Evolutionary conservation across 2,888 invertebrate genomes (phyloP).

Genomic region (Kryphioiulus occultus): DNA sequence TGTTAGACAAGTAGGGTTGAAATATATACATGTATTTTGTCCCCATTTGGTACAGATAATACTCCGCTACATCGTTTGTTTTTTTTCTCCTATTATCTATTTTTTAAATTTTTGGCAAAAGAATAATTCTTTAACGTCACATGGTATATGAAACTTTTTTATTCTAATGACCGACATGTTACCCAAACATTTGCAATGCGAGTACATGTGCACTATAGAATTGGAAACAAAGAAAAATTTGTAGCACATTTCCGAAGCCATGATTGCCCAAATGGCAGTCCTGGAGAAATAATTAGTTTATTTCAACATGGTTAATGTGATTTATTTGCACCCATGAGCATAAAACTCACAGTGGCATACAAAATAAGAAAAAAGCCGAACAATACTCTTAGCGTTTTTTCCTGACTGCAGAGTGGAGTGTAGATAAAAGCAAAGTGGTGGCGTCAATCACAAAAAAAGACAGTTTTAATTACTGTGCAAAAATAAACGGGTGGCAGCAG

Average conservation of each 20-base stretch:
- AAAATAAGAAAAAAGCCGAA: background rate
- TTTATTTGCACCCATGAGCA: constrained; percentile 36
- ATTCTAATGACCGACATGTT: background rate
- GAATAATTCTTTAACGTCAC: too few relatives aligned
- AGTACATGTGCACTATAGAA: background rate
- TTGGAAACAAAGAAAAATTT: background rate
- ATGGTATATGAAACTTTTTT: background rate
- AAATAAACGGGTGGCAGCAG: background rate
- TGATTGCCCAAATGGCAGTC: constrained; percentile 10
- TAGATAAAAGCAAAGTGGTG: constrained; percentile 32
- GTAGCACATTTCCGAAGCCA: background rate
- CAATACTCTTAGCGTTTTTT: constrained; percentile 9
- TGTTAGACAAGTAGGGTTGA: too few relatives aligned
- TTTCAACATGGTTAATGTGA: constrained; percentile 38
- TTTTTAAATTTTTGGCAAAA: too few relatives aligned
- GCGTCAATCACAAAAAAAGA: constrained; percentile 35
- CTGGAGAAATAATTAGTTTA: constrained; percentile 25
- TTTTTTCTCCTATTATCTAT: too few relatives aligned
- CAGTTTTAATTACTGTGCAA: constrained; percentile 31
- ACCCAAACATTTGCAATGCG: background rate
- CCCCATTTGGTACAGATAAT: too few relatives aligned
- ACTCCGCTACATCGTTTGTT: too few relatives aligned
- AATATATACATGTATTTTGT: too few relatives aligned
- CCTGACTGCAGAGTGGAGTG: background rate
- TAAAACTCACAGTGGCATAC: background rate